Evolutionary conservation across 2,888 invertebrate genomes (phyloP).

Genomic region (Galerucella pusilla): DNA sequence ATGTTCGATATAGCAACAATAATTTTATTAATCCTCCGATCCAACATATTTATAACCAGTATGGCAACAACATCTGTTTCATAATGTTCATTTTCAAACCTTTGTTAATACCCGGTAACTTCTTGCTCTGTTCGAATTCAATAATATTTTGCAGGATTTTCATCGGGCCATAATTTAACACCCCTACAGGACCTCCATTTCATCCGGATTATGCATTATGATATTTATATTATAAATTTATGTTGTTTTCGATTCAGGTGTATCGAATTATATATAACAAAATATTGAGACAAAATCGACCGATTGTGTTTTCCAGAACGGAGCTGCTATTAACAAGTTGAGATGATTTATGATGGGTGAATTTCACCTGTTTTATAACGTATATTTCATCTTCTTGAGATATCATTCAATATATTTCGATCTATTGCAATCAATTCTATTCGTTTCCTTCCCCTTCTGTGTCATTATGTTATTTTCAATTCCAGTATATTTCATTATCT

Average conservation of each 20-base stretch:
- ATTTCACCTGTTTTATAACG: no score
- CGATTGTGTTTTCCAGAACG: no score
- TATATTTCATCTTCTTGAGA: no score
- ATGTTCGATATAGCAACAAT: not conserved
- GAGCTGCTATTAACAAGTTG: no score
- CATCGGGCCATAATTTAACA: not conserved
- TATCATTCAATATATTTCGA: no score
- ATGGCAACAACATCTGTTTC: not conserved
- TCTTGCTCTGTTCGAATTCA: not conserved
- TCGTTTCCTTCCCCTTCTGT: no score
- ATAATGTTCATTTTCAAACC: not conserved
- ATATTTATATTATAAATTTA: not conserved
- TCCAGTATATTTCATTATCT: no score
- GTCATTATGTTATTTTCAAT: no score
- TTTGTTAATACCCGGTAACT: not conserved
- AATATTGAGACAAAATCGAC: no score
- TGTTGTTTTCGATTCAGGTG: not conserved
- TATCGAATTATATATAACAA: no score
- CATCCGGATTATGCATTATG: not conserved
- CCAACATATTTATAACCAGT: not conserved
- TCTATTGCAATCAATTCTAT: no score
- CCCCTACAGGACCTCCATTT: not conserved
- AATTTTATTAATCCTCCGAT: not conserved
- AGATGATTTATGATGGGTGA: no score
- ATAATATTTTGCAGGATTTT: not conserved